A percentile compares a stretch with the other conserved stretches of the same genome.
phyloP scores from a whole-genome alignment of 2,888 invertebrate genomes.

The Dermolepida albohirtum region DNA sequence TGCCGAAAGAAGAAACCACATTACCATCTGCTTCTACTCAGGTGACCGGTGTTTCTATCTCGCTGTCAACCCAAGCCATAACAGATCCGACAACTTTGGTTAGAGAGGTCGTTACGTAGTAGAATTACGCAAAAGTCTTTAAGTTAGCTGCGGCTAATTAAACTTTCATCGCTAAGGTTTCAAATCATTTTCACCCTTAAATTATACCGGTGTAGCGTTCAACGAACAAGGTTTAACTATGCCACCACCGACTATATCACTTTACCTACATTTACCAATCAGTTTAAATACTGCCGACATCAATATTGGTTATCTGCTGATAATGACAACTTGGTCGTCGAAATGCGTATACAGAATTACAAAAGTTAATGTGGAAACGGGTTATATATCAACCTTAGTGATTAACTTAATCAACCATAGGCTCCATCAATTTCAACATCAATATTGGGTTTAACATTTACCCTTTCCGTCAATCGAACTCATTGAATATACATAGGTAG shows the following conservation, averaged over 20 bases:
- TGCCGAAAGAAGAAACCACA: slow-evolving; percentile 57
- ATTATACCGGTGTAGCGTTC: slow-evolving; percentile 77
- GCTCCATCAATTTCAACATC: no score
- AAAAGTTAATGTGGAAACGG: no score
- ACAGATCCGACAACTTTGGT: slow-evolving; percentile 77
- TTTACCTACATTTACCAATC: slow-evolving; percentile 59
- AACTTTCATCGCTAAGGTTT: slow-evolving; percentile 51
- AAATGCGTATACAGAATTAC: no score
- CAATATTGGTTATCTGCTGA: no score
- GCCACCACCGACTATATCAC: slow-evolving; percentile 60
- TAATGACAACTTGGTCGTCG: no score
- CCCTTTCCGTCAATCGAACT: slow-evolving; percentile 56
- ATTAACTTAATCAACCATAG: no score
- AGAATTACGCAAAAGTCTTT: slow-evolving; percentile 83
- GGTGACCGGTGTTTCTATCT: slow-evolving; percentile 47
- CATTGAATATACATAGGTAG: slow-evolving; percentile 58
- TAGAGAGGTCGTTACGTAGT: slow-evolving; percentile 86
- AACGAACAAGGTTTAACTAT: slow-evolving; percentile 71
- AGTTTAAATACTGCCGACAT: slow-evolving; percentile 58
- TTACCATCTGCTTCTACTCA: slow-evolving; percentile 52
- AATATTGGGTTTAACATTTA: slow-evolving; percentile 59
- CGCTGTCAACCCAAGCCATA: slow-evolving; percentile 54
- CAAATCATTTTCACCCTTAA: slow-evolving; percentile 72
- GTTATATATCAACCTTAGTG: no score
- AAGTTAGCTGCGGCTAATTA: slow-evolving; percentile 69